Conservation (phyloP, 2,888 invertebrate species). For the Drosophila mimica region DNA sequence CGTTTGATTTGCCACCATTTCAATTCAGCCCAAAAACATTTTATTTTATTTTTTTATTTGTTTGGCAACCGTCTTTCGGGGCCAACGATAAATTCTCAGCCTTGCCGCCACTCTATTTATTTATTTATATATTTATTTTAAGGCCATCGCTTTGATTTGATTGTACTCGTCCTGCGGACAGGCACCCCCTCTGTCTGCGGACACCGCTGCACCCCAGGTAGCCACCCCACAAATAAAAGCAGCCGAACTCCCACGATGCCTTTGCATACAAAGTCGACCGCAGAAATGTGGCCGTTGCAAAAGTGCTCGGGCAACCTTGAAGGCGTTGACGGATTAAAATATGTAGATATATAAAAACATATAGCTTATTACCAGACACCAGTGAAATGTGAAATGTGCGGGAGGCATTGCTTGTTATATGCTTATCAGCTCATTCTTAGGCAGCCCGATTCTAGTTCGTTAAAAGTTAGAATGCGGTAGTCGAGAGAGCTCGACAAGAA, state of each 20-base stretch:
- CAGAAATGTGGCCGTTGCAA: constrained; percentile 12
- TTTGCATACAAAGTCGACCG: constrained; percentile 3
- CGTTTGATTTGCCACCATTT: constrained; percentile 59
- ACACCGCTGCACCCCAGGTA: constrained; percentile 22
- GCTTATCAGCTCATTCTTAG: not conserved
- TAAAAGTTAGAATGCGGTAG: not conserved
- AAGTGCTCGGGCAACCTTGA: constrained; percentile 23
- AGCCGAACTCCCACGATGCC: constrained; percentile 11
- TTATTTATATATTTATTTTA: constrained; percentile 71
- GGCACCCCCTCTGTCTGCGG: constrained; percentile 3
- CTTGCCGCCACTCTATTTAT: constrained; percentile 56
- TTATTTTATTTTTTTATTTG: constrained; percentile 45
- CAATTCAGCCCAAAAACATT: constrained; percentile 51
- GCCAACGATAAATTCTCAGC: constrained; percentile 59
- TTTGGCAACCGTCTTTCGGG: constrained; percentile 41
- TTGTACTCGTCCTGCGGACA: constrained; percentile 39
- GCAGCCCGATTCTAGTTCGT: not conserved
- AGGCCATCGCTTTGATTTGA: constrained; percentile 70
- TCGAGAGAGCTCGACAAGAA: not conserved
- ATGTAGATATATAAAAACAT: not conserved
- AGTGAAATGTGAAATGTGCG: not conserved
- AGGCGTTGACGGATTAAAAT: constrained; percentile 18
- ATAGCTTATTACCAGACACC: not conserved
- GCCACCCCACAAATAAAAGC: not conserved
- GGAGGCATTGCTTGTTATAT: not conserved